A percentile compares a stretch with the other conserved stretches of the same genome.
phyloP scores from a whole-genome alignment of 2,797 vertebrate genomes.

The Microcaecilia unicolor region DNA sequence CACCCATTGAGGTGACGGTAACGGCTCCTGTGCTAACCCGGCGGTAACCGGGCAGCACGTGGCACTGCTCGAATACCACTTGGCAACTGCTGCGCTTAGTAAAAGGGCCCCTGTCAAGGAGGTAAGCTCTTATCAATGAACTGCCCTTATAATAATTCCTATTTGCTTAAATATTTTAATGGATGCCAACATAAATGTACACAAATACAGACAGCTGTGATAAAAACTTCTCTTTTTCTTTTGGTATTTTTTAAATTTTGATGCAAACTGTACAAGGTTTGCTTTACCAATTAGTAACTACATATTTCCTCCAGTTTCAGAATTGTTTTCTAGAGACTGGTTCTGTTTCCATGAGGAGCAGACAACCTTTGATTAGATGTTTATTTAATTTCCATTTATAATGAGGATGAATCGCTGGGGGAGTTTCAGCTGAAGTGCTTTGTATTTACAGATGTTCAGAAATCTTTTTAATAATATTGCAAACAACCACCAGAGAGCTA shows the following conservation, averaged over 20 bases:
- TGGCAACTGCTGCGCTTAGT: too few relatives aligned
- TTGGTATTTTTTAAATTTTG: constrained; percentile 4
- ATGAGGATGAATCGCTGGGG: constrained; percentile 1
- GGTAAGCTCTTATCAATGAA: too few relatives aligned
- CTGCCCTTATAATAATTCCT: too few relatives aligned
- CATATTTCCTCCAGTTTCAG: neutral
- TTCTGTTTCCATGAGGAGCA: constrained; percentile 4
- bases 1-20: too few relatives aligned
- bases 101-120: too few relatives aligned
- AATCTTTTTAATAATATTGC: neutral
- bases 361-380: constrained; percentile 2
- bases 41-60: too few relatives aligned
- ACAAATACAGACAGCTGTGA: too few relatives aligned
- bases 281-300: constrained; percentile 5
- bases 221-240: too few relatives aligned
- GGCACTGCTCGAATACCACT: too few relatives aligned
- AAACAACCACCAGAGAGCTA: neutral
- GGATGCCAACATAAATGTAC: too few relatives aligned
- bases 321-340: constrained; percentile 2
- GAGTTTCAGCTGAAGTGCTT: neutral
- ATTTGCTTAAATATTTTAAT: too few relatives aligned
- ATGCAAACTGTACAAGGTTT: neutral
- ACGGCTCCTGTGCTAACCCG: too few relatives aligned
- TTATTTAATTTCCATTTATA: neutral
- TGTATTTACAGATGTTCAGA: neutral